Evolutionary conservation across 2,113 vertebrate species (phyloP).

Genomic region (Phylloscopus whistleri): DNA sequence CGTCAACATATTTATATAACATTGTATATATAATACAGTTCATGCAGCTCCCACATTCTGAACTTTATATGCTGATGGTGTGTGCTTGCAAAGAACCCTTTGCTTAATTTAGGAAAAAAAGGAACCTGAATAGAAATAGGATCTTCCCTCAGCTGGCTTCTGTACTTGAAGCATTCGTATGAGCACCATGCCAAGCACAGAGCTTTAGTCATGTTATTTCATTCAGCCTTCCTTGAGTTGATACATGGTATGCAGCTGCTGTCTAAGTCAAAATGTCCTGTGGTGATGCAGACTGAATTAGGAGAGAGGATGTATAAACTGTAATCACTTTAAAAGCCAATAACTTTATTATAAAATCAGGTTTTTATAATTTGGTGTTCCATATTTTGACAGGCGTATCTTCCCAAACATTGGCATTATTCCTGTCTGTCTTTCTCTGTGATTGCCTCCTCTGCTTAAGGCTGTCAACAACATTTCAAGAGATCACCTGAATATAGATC

Average conservation of each 20-base stretch:
- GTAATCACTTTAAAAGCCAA: not conserved
- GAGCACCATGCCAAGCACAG: not conserved
- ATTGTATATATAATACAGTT: not conserved
- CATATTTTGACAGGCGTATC: not conserved
- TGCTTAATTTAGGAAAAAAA: not conserved
- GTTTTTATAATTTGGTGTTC: not conserved
- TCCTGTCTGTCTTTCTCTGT: not conserved
- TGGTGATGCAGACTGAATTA: slow-evolving; percentile 1
- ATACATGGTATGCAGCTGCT: not conserved
- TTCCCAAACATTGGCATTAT: not conserved
- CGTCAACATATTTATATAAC: not conserved
- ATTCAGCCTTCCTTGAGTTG: not conserved
- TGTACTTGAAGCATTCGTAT: not conserved
- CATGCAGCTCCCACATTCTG: not conserved
- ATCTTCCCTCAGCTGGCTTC: not conserved
- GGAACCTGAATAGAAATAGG: not conserved
- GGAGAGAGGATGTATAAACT: not conserved
- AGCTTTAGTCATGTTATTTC: not conserved
- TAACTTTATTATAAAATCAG: slow-evolving; percentile 6
- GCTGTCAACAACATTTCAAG: not conserved
- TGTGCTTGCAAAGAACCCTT: not conserved
- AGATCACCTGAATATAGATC: slow-evolving; percentile 15
- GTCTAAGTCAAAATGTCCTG: not conserved
- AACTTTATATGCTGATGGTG: not conserved
- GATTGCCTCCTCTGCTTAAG: not conserved